Base-by-base conservation (phyloP, 2,888 invertebrate species). In the Diloba caeruleocephala region DNA sequence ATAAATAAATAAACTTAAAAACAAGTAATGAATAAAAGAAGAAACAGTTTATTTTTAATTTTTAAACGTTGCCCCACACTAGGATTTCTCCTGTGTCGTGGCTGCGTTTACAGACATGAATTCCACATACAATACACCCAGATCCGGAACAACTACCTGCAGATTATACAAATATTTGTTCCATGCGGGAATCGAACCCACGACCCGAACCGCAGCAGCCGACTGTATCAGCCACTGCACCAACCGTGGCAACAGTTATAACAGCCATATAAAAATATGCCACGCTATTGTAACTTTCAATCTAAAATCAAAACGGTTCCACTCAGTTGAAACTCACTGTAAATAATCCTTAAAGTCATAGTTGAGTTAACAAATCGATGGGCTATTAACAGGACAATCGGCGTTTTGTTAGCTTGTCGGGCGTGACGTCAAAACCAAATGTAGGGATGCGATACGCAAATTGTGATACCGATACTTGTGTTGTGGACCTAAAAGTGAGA, bases 301-400 rank as follows among this genome's bases (percentile, higher is more conserved):
- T 38, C 31, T 39, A 37, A 57, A 64, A 64, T 69, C 42, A 37
- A 42, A 58, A 58, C 28, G 39, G 36, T 43, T 31, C 50, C 49
- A 34, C 4, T 43, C 17, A 17, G 15, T 33, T 58, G 55, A 45
- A 10, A 46, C 48, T 32, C 48, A 53, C 56, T 62, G 63, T 60
- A 54, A 64, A 55, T 65, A 53, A 45, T 41, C 38, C 33, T 48
- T 61, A 69, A 66, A 56, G 41, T 45, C 79, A 82, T 79, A 81
- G 82, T 76, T 78, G 80, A 81, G 71, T 77, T 77, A 76, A 79
- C 80, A 80, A 78, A 87, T 86, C 85, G 80, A 87, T 82, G 74
- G 71, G 68, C 84, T 80, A 84, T 86, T 83, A 82, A 57, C 66
- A 67, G 73, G 56, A 87, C 88, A 88, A 88, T 85, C 59, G 82